Conservation (phyloP, 2,113 vertebrate species). For the Corythornis vintsioides region DNA sequence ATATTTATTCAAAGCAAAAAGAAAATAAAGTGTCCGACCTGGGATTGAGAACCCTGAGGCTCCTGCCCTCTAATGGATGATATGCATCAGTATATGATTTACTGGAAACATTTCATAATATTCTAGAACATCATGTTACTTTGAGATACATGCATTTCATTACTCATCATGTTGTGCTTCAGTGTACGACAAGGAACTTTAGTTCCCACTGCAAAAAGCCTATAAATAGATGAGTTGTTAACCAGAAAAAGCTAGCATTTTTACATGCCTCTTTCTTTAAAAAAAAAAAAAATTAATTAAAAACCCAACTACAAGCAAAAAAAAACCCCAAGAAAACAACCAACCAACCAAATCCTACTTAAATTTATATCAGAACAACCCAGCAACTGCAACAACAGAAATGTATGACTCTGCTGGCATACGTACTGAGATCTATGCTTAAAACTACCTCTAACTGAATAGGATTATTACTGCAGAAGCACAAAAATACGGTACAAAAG, state of each 20-base stretch:
- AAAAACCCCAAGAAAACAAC: too few species aligned
- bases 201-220: not conserved
- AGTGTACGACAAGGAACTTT: not conserved
- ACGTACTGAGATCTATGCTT: not conserved
- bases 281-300: not conserved
- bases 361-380: not conserved
- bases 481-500: not conserved
- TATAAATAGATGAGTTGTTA: not conserved
- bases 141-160: not conserved
- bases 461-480: not conserved
- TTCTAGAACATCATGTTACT: not conserved
- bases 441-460: not conserved
- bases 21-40: not conserved
- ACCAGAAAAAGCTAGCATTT: not conserved
- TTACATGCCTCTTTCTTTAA: not conserved
- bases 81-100: not conserved
- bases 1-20: not conserved
- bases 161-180: not conserved
- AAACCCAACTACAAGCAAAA: too few species aligned
- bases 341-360: not conserved
- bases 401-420: not conserved
- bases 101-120: not conserved
- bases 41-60: not conserved
- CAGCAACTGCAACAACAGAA: not conserved
- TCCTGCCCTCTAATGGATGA: not conserved